Evolutionary conservation across 2,797 vertebrate genomes (phyloP).

Genomic region (Dromococcyx pavoninus): DNA sequence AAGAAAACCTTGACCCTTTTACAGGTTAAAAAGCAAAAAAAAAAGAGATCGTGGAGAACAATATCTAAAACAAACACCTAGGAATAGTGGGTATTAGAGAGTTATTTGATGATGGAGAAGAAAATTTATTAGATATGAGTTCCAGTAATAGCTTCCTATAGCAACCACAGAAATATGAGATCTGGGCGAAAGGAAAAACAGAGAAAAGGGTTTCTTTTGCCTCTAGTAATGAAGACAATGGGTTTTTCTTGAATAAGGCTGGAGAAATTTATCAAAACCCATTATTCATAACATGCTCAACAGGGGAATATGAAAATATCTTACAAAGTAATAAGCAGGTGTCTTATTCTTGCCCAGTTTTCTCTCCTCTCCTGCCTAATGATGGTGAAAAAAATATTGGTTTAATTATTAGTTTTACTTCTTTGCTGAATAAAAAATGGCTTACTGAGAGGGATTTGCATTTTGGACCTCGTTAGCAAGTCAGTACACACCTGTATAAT

Average conservation of each 20-base stretch:
- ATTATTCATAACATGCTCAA: not conserved
- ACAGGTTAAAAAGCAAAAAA: not conserved
- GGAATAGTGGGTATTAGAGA: conserved; percentile 24
- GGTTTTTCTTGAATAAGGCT: conserved; percentile 24
- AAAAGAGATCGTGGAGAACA: not conserved
- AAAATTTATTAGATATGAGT: conserved; percentile 52
- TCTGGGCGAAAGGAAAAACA: not conserved
- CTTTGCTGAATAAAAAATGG: not conserved
- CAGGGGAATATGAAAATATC: not conserved
- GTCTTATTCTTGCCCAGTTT: not conserved
- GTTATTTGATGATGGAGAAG: conserved; percentile 47
- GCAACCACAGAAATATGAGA: conserved; percentile 46
- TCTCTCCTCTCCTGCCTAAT: not conserved
- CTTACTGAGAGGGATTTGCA: not conserved
- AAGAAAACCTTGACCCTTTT: not conserved
- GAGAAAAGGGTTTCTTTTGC: conserved; percentile 11
- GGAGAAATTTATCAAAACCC: conserved; percentile 6
- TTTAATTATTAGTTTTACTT: conserved; percentile 14
- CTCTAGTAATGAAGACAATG: conserved; percentile 15
- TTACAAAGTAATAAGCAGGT: not conserved
- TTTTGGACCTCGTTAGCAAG: not conserved
- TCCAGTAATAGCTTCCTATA: conserved; percentile 55
- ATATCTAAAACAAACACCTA: conserved; percentile 55
- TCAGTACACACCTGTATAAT: not conserved
- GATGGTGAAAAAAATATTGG: not conserved